These are phyloP conservation scores for Podotricha telesiphe DNA, from an alignment of 2,888 invertebrate species.

Conservation along the genomic window DNA sequence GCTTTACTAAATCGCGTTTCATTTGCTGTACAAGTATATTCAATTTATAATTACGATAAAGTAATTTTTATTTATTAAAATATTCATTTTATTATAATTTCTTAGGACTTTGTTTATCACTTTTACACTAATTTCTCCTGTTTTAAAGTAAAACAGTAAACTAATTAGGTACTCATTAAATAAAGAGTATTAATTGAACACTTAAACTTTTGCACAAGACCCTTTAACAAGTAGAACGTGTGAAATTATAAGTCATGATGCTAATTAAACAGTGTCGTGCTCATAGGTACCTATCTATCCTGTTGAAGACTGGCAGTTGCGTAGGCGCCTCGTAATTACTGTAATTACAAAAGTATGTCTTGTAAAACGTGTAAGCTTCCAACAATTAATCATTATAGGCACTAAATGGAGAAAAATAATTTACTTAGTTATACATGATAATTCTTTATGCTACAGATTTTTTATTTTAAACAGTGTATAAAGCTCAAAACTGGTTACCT, in stretches of 20 bases:
- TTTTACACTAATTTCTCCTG: background rate
- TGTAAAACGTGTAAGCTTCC: constrained; percentile 16
- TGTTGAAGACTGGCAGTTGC: constrained; percentile 17
- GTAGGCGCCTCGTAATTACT: constrained; percentile 31
- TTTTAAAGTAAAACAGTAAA: no score
- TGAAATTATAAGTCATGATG: constrained; percentile 36
- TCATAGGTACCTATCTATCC: constrained; percentile 22
- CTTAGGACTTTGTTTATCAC: background rate
- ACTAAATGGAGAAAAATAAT: background rate
- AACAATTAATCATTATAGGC: constrained; percentile 2
- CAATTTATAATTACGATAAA: no score
- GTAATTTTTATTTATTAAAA: background rate
- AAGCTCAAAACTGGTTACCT: no score
- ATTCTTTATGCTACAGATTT: no score
- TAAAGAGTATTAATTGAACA: constrained; percentile 6
- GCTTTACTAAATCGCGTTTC: no score
- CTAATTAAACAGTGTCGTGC: constrained; percentile 34
- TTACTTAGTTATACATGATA: background rate
- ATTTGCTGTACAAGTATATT: no score
- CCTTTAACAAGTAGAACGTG: constrained; percentile 34
- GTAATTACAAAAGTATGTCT: constrained; percentile 29
- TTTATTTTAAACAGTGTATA: no score
- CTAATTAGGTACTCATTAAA: no score
- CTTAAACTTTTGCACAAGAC: constrained; percentile 8
- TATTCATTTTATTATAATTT: background rate